These are phyloP conservation scores for Acronicta psi DNA, from an alignment of 2,888 invertebrate species.

Conservation along the genomic window DNA sequence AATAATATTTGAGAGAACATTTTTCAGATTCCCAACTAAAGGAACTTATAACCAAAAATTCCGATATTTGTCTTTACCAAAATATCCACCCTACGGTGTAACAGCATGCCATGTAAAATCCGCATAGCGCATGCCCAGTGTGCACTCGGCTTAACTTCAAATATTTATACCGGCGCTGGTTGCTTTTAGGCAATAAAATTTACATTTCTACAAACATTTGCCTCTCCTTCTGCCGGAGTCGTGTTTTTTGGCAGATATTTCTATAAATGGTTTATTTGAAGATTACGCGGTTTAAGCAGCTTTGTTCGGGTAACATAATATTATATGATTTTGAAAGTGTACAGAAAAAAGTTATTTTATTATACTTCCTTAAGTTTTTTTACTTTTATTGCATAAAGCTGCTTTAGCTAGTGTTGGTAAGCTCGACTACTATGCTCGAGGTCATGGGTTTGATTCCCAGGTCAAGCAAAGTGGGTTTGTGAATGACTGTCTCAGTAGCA, in stretches of 20 bases:
- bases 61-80: background rate
- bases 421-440: no score
- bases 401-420: no score
- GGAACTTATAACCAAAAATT: no score
- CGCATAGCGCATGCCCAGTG: slow-evolving; percentile 72
- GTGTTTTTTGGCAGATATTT: slow-evolving; percentile 48
- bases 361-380: no score
- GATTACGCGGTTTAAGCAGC: slow-evolving; percentile 19
- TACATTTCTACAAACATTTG: slow-evolving; percentile 83
- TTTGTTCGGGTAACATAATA: slow-evolving; percentile 3
- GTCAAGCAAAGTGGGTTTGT: no score
- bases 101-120: slow-evolving; percentile 42
- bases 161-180: slow-evolving; percentile 79
- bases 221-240: slow-evolving; percentile 37
- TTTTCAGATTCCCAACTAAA: no score
- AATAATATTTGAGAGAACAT: no score
- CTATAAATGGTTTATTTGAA: slow-evolving; percentile 46
- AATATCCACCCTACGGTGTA: slow-evolving; percentile 61
- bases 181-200: slow-evolving; percentile 82
- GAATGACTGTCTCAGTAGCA: no score
- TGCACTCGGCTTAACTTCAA: slow-evolving; percentile 77
- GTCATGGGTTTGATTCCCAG: no score
- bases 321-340: no score
- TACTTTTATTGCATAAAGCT: no score
- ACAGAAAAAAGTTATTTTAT: no score